phyloP scores from a whole-genome alignment of 2,113 vertebrate species.

The Riparia riparia region DNA sequence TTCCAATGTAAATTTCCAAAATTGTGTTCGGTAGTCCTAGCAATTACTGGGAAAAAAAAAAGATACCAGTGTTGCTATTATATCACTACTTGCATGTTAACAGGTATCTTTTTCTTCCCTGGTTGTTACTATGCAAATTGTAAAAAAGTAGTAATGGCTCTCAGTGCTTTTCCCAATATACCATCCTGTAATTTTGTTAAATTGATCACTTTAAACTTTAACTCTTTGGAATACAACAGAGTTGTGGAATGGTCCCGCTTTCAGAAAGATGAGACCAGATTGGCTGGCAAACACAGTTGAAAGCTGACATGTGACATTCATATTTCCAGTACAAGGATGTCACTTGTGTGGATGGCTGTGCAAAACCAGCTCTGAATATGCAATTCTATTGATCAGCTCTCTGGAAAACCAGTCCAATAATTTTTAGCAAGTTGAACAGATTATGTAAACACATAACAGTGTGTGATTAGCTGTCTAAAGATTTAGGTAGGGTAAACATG shows the following conservation, averaged over 20 bases:
- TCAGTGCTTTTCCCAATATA: neutral
- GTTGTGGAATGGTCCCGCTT: neutral
- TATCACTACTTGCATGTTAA: neutral
- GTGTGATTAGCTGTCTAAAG: neutral
- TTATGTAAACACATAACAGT: neutral
- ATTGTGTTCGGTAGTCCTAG: neutral
- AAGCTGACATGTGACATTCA: neutral
- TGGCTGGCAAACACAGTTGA: neutral
- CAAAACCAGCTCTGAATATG: neutral
- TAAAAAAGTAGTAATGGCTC: neutral
- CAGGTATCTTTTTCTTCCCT: neutral
- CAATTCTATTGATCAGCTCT: neutral
- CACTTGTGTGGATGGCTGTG: neutral
- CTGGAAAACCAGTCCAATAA: neutral
- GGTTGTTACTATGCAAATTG: neutral
- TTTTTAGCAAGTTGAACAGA: neutral
- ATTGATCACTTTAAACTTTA: neutral
- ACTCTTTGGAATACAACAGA: neutral
- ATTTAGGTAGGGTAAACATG: neutral
- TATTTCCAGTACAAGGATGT: neutral
- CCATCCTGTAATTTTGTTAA: neutral
- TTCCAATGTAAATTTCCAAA: neutral
- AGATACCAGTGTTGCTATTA: neutral
- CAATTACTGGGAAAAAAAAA: neutral
- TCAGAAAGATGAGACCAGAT: neutral